Evolutionary conservation across 2,113 vertebrate species (phyloP), one percentile per base, ranked within the genome.

Genomic region (Callocephalon fimbriatum): DNA sequence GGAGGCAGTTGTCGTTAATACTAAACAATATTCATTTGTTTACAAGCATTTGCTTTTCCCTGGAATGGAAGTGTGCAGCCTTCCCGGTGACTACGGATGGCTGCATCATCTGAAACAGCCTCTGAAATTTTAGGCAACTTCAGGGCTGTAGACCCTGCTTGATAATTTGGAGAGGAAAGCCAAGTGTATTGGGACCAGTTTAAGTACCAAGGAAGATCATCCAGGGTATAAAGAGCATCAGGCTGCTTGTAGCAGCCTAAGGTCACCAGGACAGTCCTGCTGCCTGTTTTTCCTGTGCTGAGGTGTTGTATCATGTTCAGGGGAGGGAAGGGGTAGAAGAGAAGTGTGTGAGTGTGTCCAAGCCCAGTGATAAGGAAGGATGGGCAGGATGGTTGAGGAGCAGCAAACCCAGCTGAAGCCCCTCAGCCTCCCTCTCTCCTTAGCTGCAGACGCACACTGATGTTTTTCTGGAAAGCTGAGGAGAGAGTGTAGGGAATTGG

Each of bases 291-390:
- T 29, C 11, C 27, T 13, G 3, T 8, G 8, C 79, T 83, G 38
- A 93, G 25, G 18, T 72, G 56, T 12, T 82, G 20, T 21, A 21
- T 12, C 25, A 56, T 92, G 45, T 50, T 38, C 44, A 70, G 72
- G 23, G 37, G 27, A 74, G 27, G 3, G 21, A 53, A 87, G 59
- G 14, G 2, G 38, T 76, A 61, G 65, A 45, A 59, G 23, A 9
- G 48, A 66, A 76, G 22, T 0, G 0, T 9, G 19, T 0, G 0
- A 47, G 40, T 0, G 0, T 40, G 50, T 42, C n/a, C 16, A 16
- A 26, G 45, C 40, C 16, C 37, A 80, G 40, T 20, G 84, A 6
- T 10, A 23, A 65, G n/a, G 12, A 77, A 20, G 11, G 40, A 68
- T 59, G 40, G 13, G 25, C 38, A 66, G 71, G 13, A 29, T 4